These are phyloP conservation scores for Planiliza haematocheilus DNA, from an alignment of 2,113 vertebrate genomes.

Conservation along the genomic window DNA sequence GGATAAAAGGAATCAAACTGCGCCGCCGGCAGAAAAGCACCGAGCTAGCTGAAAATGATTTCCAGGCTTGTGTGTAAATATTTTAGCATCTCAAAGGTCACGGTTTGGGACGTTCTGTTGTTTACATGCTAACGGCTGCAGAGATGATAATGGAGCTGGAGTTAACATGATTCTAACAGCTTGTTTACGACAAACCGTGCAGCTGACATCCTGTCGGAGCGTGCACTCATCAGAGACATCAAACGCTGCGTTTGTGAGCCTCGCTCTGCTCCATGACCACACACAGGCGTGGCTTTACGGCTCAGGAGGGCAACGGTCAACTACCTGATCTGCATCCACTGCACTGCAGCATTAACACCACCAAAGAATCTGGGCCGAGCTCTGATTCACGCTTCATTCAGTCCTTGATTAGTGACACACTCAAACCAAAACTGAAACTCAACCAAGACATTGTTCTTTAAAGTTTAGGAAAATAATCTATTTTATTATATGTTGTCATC, in stretches of 20 bases:
- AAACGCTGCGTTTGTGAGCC: slow-evolving; percentile 9
- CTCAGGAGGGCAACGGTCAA: slow-evolving; percentile 57
- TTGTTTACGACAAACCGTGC: slow-evolving; percentile 13
- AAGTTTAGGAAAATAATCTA: slow-evolving; percentile 8
- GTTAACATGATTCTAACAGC: not conserved
- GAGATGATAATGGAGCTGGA: not conserved
- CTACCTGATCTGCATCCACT: slow-evolving; percentile 26
- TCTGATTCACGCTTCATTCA: not conserved
- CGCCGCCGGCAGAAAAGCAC: not conserved
- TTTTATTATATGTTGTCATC: too few species aligned
- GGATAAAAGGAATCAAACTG: not conserved
- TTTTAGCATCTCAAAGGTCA: too few species aligned
- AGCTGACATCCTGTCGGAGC: slow-evolving; percentile 9
- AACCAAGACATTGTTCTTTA: not conserved
- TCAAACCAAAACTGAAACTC: slow-evolving; percentile 36
- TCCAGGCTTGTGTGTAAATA: too few species aligned
- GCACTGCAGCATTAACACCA: slow-evolving; percentile 27
- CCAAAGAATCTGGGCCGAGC: not conserved
- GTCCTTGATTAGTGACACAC: not conserved
- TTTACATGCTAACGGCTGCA: not conserved
- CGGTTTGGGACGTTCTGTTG: too few species aligned
- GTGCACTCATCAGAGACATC: slow-evolving; percentile 1
- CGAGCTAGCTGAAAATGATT: too few species aligned
- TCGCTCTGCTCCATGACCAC: slow-evolving; percentile 3
- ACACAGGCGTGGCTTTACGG: slow-evolving; percentile 64